phyloP scores from a whole-genome alignment of 2,113 vertebrate genomes.

The Thymallus thymallus region DNA sequence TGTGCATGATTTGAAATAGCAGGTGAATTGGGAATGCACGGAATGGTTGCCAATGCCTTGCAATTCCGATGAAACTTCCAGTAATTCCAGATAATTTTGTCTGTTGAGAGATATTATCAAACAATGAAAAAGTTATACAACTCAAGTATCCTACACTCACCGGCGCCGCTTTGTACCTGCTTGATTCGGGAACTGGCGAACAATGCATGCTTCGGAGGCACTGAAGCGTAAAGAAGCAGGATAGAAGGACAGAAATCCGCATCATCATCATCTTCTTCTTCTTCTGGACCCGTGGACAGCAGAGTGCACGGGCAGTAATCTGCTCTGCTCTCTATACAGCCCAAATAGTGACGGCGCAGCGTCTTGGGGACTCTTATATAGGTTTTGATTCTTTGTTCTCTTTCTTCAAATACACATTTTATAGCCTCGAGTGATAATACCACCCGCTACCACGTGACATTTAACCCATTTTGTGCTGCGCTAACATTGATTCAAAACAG shows the following conservation, averaged over 20 bases:
- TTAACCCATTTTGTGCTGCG: constrained; percentile 57
- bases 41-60: no score
- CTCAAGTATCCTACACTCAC: constrained; percentile 64
- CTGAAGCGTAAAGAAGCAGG: constrained; percentile 57
- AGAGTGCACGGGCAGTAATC: neutral
- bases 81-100: neutral
- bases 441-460: constrained; percentile 63
- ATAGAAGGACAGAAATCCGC: constrained; percentile 49
- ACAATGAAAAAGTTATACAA: constrained; percentile 39
- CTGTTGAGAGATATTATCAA: neutral
- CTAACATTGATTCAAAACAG: constrained; percentile 2
- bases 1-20: no score
- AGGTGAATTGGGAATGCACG: no score
- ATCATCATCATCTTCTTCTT: constrained; percentile 57
- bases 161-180: constrained; percentile 63
- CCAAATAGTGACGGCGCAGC: constrained; percentile 50
- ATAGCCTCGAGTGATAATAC: constrained; percentile 67
- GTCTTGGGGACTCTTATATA: constrained; percentile 57
- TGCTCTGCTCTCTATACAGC: constrained; percentile 6
- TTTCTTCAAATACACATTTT: constrained; percentile 44
- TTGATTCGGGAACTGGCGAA: constrained; percentile 46
- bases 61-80: neutral
- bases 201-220: constrained; percentile 44
- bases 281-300: constrained; percentile 10
- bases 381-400: constrained; percentile 75